A percentile compares a stretch with the other conserved stretches of the same genome.
Conservation (phyloP, 2,888 invertebrate species). For the Dryomyza anilis region DNA sequence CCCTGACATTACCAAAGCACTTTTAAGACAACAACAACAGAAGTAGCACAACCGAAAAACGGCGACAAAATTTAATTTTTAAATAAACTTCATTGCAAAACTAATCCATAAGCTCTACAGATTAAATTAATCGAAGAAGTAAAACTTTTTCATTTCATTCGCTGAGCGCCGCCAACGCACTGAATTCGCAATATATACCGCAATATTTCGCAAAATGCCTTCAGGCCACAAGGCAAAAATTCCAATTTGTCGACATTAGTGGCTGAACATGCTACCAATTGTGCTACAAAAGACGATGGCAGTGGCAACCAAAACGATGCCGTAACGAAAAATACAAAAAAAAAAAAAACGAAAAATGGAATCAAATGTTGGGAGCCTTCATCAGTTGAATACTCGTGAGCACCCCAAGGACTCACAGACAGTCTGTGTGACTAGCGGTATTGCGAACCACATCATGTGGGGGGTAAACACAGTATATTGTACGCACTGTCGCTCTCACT, state of each 20-base stretch:
- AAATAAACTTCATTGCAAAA: constrained; percentile 31
- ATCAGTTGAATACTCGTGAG: background rate
- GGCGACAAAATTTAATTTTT: constrained; percentile 34
- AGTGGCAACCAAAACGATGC: background rate
- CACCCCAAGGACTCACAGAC: background rate
- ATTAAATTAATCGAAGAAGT: constrained; percentile 17
- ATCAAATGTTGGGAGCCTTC: background rate
- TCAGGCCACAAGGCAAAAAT: constrained; percentile 3
- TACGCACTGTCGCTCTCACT: background rate
- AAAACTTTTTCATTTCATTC: constrained; percentile 6
- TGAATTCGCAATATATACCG: too few species aligned
- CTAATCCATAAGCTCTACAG: constrained; percentile 6
- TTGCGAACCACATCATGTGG: background rate
- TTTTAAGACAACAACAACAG: constrained; percentile 19
- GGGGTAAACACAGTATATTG: background rate
- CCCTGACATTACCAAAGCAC: constrained; percentile 11
- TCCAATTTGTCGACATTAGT: constrained; percentile 27
- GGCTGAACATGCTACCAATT: constrained; percentile 19
- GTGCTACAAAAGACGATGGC: background rate
- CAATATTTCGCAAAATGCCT: constrained; percentile 43
- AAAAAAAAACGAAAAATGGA: background rate
- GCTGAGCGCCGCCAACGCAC: constrained; percentile 33
- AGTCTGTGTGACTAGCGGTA: background rate
- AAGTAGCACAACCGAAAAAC: constrained; percentile 1
- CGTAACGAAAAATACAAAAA: background rate